Evolutionary conservation across 2,888 invertebrate genomes (phyloP).

Genomic region (Atherix ibis): DNA sequence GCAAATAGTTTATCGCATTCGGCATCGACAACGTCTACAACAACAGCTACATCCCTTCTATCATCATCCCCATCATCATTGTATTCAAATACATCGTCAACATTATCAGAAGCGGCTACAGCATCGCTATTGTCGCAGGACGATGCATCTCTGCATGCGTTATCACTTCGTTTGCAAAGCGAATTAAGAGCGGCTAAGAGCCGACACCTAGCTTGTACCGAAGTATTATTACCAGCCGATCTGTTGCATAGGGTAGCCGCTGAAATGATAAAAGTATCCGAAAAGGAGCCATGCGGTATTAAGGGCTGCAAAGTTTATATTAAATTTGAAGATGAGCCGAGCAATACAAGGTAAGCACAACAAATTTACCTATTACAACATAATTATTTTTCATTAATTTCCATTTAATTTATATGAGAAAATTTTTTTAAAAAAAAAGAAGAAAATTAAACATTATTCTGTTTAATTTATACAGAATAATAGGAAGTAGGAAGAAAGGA

Average conservation of each 20-base stretch:
- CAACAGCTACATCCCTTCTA: constrained; percentile 2
- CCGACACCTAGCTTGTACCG: constrained; percentile 62
- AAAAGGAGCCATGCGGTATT: constrained; percentile 79
- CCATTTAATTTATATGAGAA: not conserved
- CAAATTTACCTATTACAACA: not conserved
- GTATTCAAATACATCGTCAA: constrained; percentile 3
- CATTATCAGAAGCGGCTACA: constrained; percentile 11
- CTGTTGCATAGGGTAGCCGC: constrained; percentile 62
- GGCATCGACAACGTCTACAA: constrained; percentile 8
- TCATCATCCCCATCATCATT: constrained; percentile 7
- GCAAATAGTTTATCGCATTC: too few species aligned
- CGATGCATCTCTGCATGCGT: constrained; percentile 34
- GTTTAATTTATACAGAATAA: too few species aligned
- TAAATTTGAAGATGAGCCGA: constrained; percentile 58
- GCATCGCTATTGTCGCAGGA: constrained; percentile 16
- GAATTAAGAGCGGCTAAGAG: constrained; percentile 69
- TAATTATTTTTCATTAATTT: not conserved
- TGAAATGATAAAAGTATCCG: constrained; percentile 67
- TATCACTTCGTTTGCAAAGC: constrained; percentile 60
- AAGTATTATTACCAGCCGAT: constrained; percentile 72
- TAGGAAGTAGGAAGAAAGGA: too few species aligned
- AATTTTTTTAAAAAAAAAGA: too few species aligned
- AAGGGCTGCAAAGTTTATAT: constrained; percentile 75
- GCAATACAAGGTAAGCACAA: constrained; percentile 33
- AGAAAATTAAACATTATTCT: too few species aligned